Base-by-base conservation (phyloP, 2,888 invertebrate species). In the Coleophora deauratella region DNA sequence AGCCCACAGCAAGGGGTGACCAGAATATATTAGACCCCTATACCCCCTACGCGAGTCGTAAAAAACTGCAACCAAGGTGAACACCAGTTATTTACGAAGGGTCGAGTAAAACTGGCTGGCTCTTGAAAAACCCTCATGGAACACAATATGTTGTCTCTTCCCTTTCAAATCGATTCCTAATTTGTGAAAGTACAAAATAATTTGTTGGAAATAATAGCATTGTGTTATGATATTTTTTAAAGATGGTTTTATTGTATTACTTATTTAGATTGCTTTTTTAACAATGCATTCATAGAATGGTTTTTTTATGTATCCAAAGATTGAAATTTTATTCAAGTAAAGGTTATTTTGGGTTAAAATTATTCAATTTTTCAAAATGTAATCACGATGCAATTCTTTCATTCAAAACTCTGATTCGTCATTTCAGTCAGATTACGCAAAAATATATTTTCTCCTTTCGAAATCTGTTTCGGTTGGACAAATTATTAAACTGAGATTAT, bases 111-210 rank as follows among this genome's bases (percentile, higher is more conserved):
- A 52, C 42, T 64, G 69, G 71, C 36, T 49, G 52, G 44, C 31
- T 39, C 41, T 50, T 49, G 52, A 34, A 55, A 58, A 60, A 56
- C 62, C 62, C 64, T 66, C 62, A 35, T 63, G 64, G 61, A 66
- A 67, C 55, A 74, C 72, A 76, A 75, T 72, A 67, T 64, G 67
- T 66, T 59, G 64, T 67, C 66, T 66, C 64, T 62, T 62, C 69
- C 70, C 71, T 68, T 69, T 66, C 63, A 66, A 70, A 72, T 69
- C 68, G 69, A 64, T 66, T 63, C 61, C 68, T 77, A 77, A 78
- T 78, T 78, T 69, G 65, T 62, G 58, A 58, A 60, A 64, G 21
- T 59, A 60, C 55, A 60, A 4, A 62, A 63, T 61, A 59, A 62
- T 55, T 63, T 21, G 21, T 21, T 21, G 3, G 21, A 21, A 21